These are phyloP conservation scores for Xenops minutus DNA, from an alignment of 2,797 vertebrate species.

Conservation along the genomic window DNA sequence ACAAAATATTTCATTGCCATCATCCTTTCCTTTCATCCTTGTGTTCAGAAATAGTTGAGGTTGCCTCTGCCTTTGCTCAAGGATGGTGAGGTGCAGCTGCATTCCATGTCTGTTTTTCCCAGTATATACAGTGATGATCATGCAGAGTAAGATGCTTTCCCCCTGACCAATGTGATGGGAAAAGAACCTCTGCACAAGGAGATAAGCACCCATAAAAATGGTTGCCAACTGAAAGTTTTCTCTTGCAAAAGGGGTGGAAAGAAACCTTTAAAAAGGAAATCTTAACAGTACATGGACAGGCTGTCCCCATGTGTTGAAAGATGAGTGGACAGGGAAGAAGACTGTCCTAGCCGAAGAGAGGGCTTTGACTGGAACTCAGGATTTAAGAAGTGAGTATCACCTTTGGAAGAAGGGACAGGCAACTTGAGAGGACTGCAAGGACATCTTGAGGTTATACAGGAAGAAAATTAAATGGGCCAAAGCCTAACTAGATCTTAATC, in stretches of 20 bases:
- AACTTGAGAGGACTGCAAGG: neutral
- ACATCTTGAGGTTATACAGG: neutral
- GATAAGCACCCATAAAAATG: neutral
- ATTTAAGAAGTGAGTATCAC: neutral
- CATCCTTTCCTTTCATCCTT: neutral
- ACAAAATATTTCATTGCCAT: neutral
- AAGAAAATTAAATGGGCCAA: neutral
- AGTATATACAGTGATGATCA: neutral
- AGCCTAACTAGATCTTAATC: neutral
- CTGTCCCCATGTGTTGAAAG: neutral
- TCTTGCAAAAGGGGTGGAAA: neutral
- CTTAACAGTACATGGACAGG: neutral
- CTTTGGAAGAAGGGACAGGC: neutral
- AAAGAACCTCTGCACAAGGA: neutral
- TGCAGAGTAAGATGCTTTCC: neutral
- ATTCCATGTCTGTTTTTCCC: neutral
- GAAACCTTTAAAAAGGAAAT: neutral
- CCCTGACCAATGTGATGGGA: neutral
- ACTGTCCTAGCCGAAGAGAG: neutral
- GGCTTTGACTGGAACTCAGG: neutral
- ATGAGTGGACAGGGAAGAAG: neutral
- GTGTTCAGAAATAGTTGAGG: neutral
- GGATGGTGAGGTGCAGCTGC: neutral
- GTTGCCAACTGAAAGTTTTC: neutral
- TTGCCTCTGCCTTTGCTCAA: neutral